These are phyloP conservation scores for Phainopepla nitens DNA, from an alignment of 2,113 vertebrate species.

Conservation along the genomic window DNA sequence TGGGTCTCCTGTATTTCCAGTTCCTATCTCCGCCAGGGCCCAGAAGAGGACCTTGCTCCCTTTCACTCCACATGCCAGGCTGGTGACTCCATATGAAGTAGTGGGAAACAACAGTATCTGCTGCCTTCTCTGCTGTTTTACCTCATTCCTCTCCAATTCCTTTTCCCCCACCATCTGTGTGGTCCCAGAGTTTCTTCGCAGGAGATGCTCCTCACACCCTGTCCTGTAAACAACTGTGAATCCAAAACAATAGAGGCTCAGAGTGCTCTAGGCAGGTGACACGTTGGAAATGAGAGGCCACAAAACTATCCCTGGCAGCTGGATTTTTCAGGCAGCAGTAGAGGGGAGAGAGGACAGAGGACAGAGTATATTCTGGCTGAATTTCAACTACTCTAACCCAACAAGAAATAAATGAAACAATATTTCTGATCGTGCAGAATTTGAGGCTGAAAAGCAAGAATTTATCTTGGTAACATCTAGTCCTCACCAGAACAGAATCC, in stretches of 20 bases:
- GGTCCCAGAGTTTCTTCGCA: not conserved
- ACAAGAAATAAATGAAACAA: not conserved
- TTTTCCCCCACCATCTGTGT: not conserved
- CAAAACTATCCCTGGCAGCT: not conserved
- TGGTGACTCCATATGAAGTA: not conserved
- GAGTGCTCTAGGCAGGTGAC: not conserved
- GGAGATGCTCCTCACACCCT: not conserved
- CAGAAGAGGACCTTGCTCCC: not conserved
- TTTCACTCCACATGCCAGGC: not conserved
- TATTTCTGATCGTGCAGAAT: not conserved
- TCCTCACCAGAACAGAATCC: not conserved
- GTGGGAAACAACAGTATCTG: not conserved
- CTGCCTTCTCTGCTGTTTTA: not conserved
- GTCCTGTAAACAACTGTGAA: not conserved
- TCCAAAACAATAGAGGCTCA: not conserved
- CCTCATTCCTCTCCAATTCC: not conserved
- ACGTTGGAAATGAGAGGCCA: rapidly evolving
- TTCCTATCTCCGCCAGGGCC: not conserved
- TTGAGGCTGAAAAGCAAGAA: not conserved
- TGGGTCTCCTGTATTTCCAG: not conserved
- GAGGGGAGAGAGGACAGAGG: not conserved
- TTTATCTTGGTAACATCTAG: not conserved
- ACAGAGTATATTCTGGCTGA: not conserved
- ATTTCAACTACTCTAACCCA: not conserved
- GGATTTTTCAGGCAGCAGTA: not conserved